phyloP scores from a whole-genome alignment of 2,797 vertebrate species.

The Sandelia bainsii region DNA sequence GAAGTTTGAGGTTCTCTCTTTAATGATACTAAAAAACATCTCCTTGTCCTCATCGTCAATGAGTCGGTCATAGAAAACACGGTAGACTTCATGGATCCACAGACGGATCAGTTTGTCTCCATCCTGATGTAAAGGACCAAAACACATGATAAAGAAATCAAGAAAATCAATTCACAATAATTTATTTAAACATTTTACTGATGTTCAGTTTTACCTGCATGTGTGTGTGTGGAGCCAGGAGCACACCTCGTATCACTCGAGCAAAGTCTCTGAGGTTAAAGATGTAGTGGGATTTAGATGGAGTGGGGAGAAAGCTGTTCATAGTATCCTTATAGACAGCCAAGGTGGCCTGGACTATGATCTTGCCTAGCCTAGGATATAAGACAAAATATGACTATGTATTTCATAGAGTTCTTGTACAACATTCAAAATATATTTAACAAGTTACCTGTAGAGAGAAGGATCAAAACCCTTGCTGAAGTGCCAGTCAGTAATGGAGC shows the following conservation, averaged over 20 bases:
- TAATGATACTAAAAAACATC: conserved; percentile 90
- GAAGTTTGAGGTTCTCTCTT: conserved; percentile 85
- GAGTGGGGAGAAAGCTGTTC: conserved; percentile 92
- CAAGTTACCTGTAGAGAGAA: conserved; percentile 86
- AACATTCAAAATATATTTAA: background rate
- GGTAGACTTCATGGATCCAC: conserved; percentile 95
- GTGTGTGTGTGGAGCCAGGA: conserved; percentile 92
- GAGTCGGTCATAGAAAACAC: conserved; percentile 95
- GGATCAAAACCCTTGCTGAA: conserved; percentile 91
- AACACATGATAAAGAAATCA: conserved; percentile 4
- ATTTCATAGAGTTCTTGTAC: background rate
- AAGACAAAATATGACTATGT: conserved; percentile 3
- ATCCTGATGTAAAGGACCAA: conserved; percentile 80
- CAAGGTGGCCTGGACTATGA: conserved; percentile 92
- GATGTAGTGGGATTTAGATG: conserved; percentile 96
- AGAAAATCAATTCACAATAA: background rate
- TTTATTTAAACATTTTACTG: background rate
- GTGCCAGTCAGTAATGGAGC: conserved; percentile 92
- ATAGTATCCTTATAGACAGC: conserved; percentile 90
- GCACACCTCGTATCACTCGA: conserved; percentile 90
- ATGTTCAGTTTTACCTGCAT: conserved; percentile 84
- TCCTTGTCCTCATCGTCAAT: conserved; percentile 88
- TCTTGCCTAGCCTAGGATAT: conserved; percentile 86
- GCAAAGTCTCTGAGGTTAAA: conserved; percentile 96
- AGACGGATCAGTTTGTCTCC: conserved; percentile 92